Base-by-base conservation (phyloP, 1,140 invertebrate species). In the Listronotus bonariensis region DNA sequence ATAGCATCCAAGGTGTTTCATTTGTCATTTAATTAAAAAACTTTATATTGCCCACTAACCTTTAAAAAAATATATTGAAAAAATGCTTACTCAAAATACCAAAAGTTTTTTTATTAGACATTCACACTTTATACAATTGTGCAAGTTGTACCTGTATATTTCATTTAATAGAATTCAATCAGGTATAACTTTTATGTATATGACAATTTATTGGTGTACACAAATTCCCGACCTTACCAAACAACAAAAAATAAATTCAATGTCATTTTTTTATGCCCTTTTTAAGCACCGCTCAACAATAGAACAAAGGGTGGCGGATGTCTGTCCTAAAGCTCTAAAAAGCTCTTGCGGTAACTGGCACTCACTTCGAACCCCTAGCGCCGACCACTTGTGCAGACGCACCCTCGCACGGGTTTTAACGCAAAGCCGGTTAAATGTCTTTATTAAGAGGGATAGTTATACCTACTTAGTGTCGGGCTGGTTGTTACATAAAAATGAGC, bases 331-430 rank as follows among this genome's bases (percentile, higher is more conserved):
- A 58, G 55, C 55, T 18, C 56, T 46, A n/a, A 59, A 59, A 59
- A 48, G 11, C 56, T 52, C 57, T 60, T 60, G 57, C 57, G 57
- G 57, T 60, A 60, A 51, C 46, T 46, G 46, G 57, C 57, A 60
- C 57, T 60, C 57, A 42, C 38, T 41, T 20, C 36, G 15, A 46
- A 36, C 55, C 31, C 56, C 18, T 3, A 36, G 8, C 51, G n/a
- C n/a, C 31, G 6, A 18, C 31, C 36, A 54, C 56, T 59, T 32
- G 56, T 46, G 34, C 42, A 48, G 56, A 59, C 56, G 56, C 56
- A 51, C 57, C 57, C 57, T 60, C 57, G 53, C 53, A 55, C 53
- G 48, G 57, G 57, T 17, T 60, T 60, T 60, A 60, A 60, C 57
- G 57, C 57, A 60, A 60, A 60, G 57, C 57, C 57, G 57, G 45